phyloP scores from a whole-genome alignment of 1,140 invertebrate species.

The Melanaphis sacchari region DNA sequence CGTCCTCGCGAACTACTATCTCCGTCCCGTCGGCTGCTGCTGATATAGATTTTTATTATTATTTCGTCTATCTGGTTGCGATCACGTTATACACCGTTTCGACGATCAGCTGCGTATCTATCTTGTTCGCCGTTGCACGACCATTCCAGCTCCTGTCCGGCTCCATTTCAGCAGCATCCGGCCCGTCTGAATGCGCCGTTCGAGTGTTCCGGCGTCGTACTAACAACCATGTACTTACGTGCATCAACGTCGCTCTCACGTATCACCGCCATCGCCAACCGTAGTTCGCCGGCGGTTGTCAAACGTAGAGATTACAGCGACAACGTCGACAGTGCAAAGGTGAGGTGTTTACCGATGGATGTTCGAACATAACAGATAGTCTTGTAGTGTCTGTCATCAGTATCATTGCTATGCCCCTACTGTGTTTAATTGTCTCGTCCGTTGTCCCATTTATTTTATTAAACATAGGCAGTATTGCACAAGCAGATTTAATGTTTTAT shows the following conservation, averaged over 20 bases:
- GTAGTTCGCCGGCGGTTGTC: neutral
- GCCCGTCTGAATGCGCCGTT: neutral
- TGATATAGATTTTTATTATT: neutral
- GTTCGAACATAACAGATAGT: too few species aligned
- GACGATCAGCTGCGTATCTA: too few species aligned
- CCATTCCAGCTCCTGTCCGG: neutral
- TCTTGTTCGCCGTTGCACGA: neutral
- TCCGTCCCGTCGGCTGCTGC: neutral
- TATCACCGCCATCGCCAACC: neutral
- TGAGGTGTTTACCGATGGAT: neutral
- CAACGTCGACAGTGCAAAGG: neutral
- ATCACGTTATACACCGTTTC: neutral
- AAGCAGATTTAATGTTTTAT: neutral
- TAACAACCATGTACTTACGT: conserved; percentile 19
- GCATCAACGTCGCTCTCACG: neutral
- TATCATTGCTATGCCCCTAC: neutral
- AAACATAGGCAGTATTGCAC: too few species aligned
- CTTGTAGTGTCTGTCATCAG: too few species aligned
- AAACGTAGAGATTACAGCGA: neutral
- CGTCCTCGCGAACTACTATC: neutral
- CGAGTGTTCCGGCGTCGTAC: too few species aligned
- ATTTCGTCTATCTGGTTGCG: neutral
- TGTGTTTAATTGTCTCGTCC: neutral
- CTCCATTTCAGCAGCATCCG: neutral
- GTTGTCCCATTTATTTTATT: neutral